These are phyloP conservation scores for Catocala nupta DNA, from an alignment of 2,888 invertebrate species.

Conservation along the genomic window DNA sequence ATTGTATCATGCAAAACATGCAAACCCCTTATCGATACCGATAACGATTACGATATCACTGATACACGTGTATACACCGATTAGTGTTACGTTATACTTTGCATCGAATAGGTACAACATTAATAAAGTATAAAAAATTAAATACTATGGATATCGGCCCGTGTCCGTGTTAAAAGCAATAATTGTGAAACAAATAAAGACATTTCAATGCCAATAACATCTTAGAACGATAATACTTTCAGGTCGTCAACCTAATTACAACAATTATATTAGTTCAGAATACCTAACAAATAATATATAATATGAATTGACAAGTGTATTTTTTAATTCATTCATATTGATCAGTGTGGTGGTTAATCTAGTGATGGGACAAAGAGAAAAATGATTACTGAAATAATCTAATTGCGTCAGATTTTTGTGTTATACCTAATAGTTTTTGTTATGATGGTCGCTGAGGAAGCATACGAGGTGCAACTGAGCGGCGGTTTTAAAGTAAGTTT, in stretches of 20 bases:
- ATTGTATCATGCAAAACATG: slow-evolving; percentile 32
- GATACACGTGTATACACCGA: slow-evolving; percentile 29
- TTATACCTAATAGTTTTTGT: slow-evolving; percentile 2
- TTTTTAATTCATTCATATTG: neutral
- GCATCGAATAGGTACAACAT: slow-evolving; percentile 8
- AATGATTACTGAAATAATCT: slow-evolving; percentile 11
- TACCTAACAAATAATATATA: neutral
- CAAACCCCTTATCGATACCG: slow-evolving; percentile 45
- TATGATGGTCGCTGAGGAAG: slow-evolving; percentile 74
- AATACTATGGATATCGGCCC: slow-evolving; percentile 9
- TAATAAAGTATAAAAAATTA: slow-evolving; percentile 1
- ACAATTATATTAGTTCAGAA: neutral
- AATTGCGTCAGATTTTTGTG: slow-evolving; percentile 6
- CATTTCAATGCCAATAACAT: slow-evolving; percentile 44
- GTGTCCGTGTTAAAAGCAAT: slow-evolving; percentile 31
- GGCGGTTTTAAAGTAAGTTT: slow-evolving; percentile 69
- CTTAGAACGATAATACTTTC: slow-evolving; percentile 24
- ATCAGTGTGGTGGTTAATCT: slow-evolving; percentile 35
- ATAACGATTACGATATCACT: slow-evolving; percentile 45
- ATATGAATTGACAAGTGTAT: neutral
- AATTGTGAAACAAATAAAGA: slow-evolving; percentile 35
- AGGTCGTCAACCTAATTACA: slow-evolving; percentile 30
- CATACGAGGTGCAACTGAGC: slow-evolving; percentile 68
- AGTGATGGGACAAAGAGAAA: slow-evolving; percentile 32
- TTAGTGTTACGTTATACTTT: slow-evolving; percentile 41